phyloP scores from a whole-genome alignment of 2,888 invertebrate species.

The Syrista parreyssii region DNA sequence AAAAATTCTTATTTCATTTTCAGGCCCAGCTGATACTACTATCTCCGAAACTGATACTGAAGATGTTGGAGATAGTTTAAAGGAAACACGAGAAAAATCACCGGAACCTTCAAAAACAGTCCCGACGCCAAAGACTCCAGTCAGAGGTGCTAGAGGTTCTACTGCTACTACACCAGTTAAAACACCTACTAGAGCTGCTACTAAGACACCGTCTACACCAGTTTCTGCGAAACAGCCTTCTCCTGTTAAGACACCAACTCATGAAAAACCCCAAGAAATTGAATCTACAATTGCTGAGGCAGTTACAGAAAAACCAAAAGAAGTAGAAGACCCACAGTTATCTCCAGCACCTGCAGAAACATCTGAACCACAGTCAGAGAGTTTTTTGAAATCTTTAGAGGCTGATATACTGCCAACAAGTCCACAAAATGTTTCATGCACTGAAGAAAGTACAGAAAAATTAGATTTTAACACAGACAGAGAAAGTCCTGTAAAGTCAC shows the following conservation, averaged over 20 bases:
- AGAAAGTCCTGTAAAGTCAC: not conserved
- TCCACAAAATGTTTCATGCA: not conserved
- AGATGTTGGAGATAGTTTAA: constrained; percentile 34
- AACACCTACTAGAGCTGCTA: constrained; percentile 35
- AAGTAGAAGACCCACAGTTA: constrained; percentile 2
- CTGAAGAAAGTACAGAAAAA: constrained; percentile 7
- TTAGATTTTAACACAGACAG: not conserved
- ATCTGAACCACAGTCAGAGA: not conserved
- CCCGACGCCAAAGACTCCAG: constrained; percentile 25
- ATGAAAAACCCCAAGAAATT: constrained; percentile 23
- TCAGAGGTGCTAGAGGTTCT: constrained; percentile 35
- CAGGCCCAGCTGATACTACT: constrained; percentile 20
- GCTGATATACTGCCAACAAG: not conserved
- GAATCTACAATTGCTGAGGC: not conserved
- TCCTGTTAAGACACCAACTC: constrained; percentile 30
- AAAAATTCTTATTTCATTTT: constrained; percentile 6
- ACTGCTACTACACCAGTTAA: constrained; percentile 32
- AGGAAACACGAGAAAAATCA: constrained; percentile 40
- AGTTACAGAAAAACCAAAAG: not conserved
- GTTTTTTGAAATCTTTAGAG: not conserved
- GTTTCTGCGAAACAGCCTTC: constrained; percentile 24
- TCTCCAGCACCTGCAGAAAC: not conserved
- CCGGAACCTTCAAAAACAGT: constrained; percentile 41
- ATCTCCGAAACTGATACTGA: constrained; percentile 23
- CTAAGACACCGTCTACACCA: constrained; percentile 27